These are phyloP conservation scores for Paramormyrops kingsleyae DNA, from an alignment of 2,113 vertebrate genomes.

Conservation along the genomic window DNA sequence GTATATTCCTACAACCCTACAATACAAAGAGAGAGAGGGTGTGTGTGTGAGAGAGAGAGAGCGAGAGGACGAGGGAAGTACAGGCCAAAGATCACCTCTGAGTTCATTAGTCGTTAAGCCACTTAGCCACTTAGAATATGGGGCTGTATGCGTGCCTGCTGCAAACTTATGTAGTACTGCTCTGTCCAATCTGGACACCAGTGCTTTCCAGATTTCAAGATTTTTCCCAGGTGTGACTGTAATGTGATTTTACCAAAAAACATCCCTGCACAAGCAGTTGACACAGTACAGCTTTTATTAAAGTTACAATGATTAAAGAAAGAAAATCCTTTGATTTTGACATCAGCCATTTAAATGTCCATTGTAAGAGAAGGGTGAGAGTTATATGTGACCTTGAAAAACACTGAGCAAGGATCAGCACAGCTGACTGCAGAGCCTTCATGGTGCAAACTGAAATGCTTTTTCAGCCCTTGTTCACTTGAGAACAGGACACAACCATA, in stretches of 20 bases:
- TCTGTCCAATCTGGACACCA: not conserved
- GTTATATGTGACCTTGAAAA: not conserved
- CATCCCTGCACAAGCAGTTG: not conserved
- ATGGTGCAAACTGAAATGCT: not conserved
- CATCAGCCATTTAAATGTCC: not conserved
- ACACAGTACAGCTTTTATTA: not conserved
- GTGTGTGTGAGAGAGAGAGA: not conserved
- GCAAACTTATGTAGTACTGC: not conserved
- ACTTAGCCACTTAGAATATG: constrained; percentile 1
- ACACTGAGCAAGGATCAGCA: not conserved
- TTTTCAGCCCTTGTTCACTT: not conserved
- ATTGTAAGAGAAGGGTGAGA: not conserved
- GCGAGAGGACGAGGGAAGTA: not conserved
- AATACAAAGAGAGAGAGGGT: not conserved
- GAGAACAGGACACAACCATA: not conserved
- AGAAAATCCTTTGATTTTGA: not conserved
- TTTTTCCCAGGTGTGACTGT: not conserved
- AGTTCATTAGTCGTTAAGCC: constrained; percentile 13
- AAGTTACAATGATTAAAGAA: not conserved
- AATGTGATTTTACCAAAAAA: not conserved
- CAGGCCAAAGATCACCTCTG: not conserved
- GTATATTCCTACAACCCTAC: not conserved
- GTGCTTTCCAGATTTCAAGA: not conserved
- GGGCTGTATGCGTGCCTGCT: not conserved
- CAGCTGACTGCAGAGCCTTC: not conserved